Percentiles rank a stretch among this genome's conserved stretches.
Conservation (phyloP, 1,140 invertebrate species). For the Drosophila mayri region DNA sequence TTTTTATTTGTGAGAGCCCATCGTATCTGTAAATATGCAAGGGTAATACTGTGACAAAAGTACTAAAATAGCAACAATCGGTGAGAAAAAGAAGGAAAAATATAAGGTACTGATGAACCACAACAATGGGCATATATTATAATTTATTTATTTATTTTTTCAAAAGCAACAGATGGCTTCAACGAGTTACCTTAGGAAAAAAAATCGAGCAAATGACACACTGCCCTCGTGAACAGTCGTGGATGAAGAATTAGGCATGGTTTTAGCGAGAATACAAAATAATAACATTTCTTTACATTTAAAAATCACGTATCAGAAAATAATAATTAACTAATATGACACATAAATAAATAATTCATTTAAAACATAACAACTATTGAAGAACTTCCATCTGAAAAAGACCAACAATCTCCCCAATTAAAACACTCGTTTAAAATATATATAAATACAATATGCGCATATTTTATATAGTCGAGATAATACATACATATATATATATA, state of each 20-base stretch:
- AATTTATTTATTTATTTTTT: conserved; percentile 6
- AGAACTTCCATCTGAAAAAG: background rate
- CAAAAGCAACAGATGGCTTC: conserved; percentile 17
- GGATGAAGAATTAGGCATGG: background rate
- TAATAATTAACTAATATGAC: too few relatives aligned
- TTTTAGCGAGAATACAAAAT: background rate
- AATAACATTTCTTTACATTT: too few relatives aligned
- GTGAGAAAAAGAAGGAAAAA: background rate
- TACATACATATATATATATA: conserved; percentile 38
- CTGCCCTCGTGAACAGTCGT: background rate
- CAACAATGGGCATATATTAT: conserved; percentile 3
- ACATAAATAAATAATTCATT: too few relatives aligned
- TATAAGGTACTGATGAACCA: conserved; percentile 21
- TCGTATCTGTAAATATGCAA: conserved; percentile 17
- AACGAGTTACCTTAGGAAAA: background rate
- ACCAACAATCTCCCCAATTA: background rate
- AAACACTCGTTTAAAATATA: conserved; percentile 44
- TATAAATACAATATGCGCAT: conserved; percentile 54
- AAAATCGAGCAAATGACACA: background rate
- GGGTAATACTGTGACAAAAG: conserved; percentile 3
- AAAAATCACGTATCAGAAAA: too few relatives aligned
- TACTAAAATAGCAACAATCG: conserved; percentile 27
- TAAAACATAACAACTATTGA: too few relatives aligned
- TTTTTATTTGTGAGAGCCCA: background rate
- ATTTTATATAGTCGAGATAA: conserved; percentile 69